Percentiles rank a stretch among this genome's conserved stretches.
Conservation (phyloP, 2,888 invertebrate species). For the Chrysodeixis includens region DNA sequence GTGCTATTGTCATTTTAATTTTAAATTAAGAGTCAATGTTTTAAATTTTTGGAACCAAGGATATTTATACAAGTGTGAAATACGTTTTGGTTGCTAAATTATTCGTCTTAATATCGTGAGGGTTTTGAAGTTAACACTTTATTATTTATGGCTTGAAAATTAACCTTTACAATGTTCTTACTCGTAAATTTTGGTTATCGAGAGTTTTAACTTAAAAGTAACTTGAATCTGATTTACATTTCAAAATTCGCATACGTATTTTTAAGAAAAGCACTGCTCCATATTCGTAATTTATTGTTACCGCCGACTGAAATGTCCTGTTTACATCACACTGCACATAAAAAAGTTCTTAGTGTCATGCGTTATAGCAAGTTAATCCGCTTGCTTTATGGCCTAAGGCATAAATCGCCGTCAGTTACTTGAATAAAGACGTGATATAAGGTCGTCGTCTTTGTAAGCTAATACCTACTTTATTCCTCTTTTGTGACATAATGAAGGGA, state of each 20-base stretch:
- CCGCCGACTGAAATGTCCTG: neutral
- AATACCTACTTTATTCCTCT: conserved; percentile 42
- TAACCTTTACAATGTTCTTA: too few species aligned
- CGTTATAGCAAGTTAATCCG: conserved; percentile 11
- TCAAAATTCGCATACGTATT: too few species aligned
- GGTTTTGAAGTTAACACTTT: neutral
- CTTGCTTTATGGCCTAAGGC: conserved; percentile 27
- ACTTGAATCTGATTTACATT: too few species aligned
- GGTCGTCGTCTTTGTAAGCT: conserved; percentile 51
- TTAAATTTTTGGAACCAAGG: conserved; percentile 18
- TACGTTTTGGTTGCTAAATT: neutral
- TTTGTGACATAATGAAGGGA: conserved; percentile 43
- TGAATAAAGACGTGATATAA: conserved; percentile 36
- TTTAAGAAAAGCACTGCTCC: neutral
- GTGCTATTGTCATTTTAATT: conserved; percentile 22
- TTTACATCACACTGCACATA: neutral
- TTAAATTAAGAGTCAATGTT: conserved; percentile 12
- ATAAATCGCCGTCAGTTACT: conserved; percentile 35
- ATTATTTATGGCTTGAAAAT: too few species aligned
- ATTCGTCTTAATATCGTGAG: neutral
- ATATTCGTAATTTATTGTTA: neutral
- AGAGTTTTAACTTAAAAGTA: too few species aligned
- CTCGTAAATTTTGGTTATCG: too few species aligned
- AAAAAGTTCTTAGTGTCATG: neutral
- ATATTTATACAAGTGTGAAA: conserved; percentile 26